A percentile compares a stretch with the other conserved stretches of the same genome.
These are phyloP conservation scores for Drosophila novamexicana DNA, from an alignment of 1,140 invertebrate species.

Conservation along the genomic window DNA sequence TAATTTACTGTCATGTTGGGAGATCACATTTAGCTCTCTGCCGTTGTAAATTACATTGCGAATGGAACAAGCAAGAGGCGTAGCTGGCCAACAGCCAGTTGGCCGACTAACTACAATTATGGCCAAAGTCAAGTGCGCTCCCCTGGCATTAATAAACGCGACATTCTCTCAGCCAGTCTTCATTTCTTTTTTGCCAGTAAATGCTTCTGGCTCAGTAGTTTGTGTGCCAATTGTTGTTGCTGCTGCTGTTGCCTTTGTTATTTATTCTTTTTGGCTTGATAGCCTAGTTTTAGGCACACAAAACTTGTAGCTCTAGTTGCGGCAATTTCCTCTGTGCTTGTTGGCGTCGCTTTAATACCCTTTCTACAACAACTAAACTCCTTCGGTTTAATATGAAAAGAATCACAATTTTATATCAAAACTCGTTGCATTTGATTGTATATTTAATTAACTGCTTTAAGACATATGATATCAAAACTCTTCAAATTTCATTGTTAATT, in stretches of 20 bases:
- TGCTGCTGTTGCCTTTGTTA: conserved; percentile 10
- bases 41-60: conserved; percentile 22
- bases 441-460: too few species aligned
- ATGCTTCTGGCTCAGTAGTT: conserved; percentile 38
- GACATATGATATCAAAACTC: not conserved
- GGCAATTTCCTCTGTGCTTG: conserved; percentile 16
- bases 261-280: conserved; percentile 31
- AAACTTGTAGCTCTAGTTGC: conserved; percentile 44
- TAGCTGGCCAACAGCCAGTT: conserved; percentile 12
- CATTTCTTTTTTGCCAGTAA: conserved; percentile 49
- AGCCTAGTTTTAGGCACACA: conserved; percentile 61
- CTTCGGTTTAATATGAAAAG: too few species aligned
- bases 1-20: conserved; percentile 38
- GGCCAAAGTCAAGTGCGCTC: conserved; percentile 44
- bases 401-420: not conserved
- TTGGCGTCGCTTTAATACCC: conserved; percentile 2
- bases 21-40: conserved; percentile 22
- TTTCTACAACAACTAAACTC: not conserved
- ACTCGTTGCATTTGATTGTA: not conserved
- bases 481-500: too few species aligned
- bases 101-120: conserved; percentile 30
- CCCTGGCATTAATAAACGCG: conserved; percentile 56
- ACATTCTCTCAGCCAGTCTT: conserved; percentile 26
- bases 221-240: conserved; percentile 11
- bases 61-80: conserved; percentile 6